Percentiles rank a stretch among this genome's conserved stretches.
Conservation (phyloP, 2,888 invertebrate species). For the Dryobotodes eremita region DNA sequence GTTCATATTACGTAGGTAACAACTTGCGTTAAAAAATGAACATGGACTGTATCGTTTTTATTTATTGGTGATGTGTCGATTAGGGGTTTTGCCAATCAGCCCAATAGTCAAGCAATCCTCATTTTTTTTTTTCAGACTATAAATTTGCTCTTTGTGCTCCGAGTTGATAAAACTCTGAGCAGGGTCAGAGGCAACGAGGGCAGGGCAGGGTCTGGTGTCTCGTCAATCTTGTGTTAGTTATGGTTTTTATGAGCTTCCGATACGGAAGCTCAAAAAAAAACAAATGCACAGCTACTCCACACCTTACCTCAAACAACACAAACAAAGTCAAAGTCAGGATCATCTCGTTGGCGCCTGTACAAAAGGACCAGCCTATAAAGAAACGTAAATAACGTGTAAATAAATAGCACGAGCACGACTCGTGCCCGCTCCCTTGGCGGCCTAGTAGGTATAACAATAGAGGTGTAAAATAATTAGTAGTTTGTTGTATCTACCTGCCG, state of each 20-base stretch:
- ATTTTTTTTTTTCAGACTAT: too few relatives aligned
- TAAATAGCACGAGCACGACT: constrained; percentile 50
- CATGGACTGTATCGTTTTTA: not conserved
- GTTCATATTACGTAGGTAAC: too few relatives aligned
- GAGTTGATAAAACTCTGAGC: too few relatives aligned
- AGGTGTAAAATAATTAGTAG: constrained; percentile 14
- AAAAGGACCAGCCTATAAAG: constrained; percentile 67
- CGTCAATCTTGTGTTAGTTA: too few relatives aligned
- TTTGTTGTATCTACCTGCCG: not conserved
- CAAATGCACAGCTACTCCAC: constrained; percentile 34
- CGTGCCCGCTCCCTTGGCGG: constrained; percentile 41
- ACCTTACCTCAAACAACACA: constrained; percentile 46
- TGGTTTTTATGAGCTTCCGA: too few relatives aligned
- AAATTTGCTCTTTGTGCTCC: not conserved
- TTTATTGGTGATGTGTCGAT: not conserved
- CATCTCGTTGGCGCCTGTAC: constrained; percentile 74
- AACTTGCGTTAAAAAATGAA: not conserved
- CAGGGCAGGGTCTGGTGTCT: too few relatives aligned
- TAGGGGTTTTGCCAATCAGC: not conserved
- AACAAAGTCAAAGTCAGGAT: constrained; percentile 71
- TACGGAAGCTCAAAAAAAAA: too few relatives aligned
- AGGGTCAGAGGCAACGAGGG: too few relatives aligned
- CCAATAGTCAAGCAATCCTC: too few relatives aligned
- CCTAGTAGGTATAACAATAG: constrained; percentile 31
- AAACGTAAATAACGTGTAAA: constrained; percentile 61